Percentiles rank a stretch among this genome's conserved stretches.
Conservation (phyloP, 2,113 vertebrate species). For the Amblyopsis rosae region DNA sequence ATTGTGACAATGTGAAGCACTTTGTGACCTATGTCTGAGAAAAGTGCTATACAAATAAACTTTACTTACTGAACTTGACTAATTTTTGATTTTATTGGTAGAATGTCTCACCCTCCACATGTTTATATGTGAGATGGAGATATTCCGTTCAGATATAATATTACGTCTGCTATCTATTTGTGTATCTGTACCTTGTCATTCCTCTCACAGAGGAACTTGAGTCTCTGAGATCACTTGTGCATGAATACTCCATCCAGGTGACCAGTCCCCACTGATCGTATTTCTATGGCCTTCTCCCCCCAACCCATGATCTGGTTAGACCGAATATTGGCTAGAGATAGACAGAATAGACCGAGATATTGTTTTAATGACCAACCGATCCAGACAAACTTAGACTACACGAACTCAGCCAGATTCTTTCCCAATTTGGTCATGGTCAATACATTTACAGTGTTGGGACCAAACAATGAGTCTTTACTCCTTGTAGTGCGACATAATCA, state of each 20-base stretch:
- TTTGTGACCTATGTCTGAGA: too few species aligned
- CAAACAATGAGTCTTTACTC: too few species aligned
- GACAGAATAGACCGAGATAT: conserved; percentile 42
- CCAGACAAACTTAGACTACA: too few species aligned
- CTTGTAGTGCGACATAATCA: too few species aligned
- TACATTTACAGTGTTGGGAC: too few species aligned
- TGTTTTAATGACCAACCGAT: not conserved
- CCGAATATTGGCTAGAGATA: conserved; percentile 89
- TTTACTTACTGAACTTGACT: too few species aligned
- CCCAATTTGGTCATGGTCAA: too few species aligned
- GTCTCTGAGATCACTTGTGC: conserved; percentile 98
- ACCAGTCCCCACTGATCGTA: conserved; percentile 96
- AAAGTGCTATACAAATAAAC: too few species aligned
- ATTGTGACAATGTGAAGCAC: too few species aligned
- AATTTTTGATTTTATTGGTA: too few species aligned
- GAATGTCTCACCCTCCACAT: not conserved
- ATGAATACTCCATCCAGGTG: conserved; percentile 98
- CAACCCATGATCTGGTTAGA: conserved; percentile 99
- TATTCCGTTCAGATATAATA: not conserved
- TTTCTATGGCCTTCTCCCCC: conserved; percentile 99
- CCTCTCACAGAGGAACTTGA: conserved; percentile 97
- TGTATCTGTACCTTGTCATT: conserved; percentile 90
- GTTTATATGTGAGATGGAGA: not conserved
- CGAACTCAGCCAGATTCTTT: too few species aligned
- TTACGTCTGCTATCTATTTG: not conserved